Base-by-base conservation (phyloP, 2,797 vertebrate species). In the Triplophysa yarkandensis region DNA sequence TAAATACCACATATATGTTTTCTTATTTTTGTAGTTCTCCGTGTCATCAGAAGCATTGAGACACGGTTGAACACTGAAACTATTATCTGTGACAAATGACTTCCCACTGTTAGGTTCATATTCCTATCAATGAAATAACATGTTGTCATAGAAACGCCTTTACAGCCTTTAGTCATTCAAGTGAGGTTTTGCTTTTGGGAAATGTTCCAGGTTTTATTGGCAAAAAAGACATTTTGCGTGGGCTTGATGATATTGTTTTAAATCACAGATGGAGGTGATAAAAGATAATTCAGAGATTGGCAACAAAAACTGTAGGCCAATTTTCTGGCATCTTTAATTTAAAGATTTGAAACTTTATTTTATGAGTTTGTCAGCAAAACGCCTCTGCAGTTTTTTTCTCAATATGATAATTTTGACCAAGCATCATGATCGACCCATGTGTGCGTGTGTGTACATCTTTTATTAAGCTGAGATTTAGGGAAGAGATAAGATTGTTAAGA, bases 101-200 rank as follows among this genome's bases (percentile, higher is more conserved):
- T 68, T 68, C 50, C 28, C 25, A 28, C 23, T 55, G 34, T 23
- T 68, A 16, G 32, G 25, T 41, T 68, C 28, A 55, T 55, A 41
- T 41, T 41, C 10, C 3, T 55, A 14, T 41, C 27, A 14, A 6
- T 36, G 23, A 57, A 55, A 68, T 68, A 27, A 39, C 48, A 54
- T 27, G 46, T 54, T 68, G 65, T 68, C 65, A 68, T 68, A 68
- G 66, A 36, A 68, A 68, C 46, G 1, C 30, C 46, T 14, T 3
- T 8, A 28, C 16, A 55, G 11, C 9, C 23, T 55, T 55, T 17
- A 55, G 23, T 54, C 14, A 27, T 68, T 54, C 39, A 39, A 39
- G 27, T 54, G 14, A 66, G 30, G 44, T 50, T 68, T 36, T 68
- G 14, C 21, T 54, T 54, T 43, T 46, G 62, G 17, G 9, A 28